A percentile compares a stretch with the other conserved stretches of the same genome.
These are phyloP conservation scores for Lithobates sylvaticus DNA, from an alignment of 2,797 vertebrate species.

Conservation along the genomic window DNA sequence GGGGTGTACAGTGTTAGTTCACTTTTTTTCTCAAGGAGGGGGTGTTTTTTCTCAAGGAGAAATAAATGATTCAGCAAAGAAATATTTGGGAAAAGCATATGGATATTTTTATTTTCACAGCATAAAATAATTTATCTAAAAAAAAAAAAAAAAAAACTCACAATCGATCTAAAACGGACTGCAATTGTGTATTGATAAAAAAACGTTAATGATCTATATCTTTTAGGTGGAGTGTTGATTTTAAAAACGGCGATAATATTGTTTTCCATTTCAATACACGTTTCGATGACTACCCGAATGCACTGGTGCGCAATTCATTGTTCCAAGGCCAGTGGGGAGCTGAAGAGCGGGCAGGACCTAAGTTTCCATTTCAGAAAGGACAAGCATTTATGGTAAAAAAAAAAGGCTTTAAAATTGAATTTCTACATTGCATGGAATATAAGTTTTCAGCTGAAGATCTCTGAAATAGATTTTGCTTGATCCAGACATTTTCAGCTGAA, in stretches of 20 bases:
- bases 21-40: too few species aligned
- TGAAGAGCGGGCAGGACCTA: constrained; percentile 82
- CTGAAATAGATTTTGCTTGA: too few species aligned
- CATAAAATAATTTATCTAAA: too few species aligned
- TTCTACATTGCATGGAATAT: too few species aligned
- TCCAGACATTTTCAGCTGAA: too few species aligned
- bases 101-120: too few species aligned
- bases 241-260: constrained; percentile 81
- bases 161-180: not conserved
- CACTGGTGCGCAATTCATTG: constrained; percentile 86
- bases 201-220: not conserved
- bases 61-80: too few species aligned
- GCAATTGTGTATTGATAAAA: not conserved
- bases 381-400: constrained; percentile 87
- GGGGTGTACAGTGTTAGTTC: too few species aligned
- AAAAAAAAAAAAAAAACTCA: too few species aligned
- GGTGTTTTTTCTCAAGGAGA: too few species aligned
- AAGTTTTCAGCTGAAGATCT: too few species aligned
- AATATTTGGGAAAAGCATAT: too few species aligned
- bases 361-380: constrained; percentile 84
- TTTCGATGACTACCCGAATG: constrained; percentile 77
- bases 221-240: constrained; percentile 84
- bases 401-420: not conserved
- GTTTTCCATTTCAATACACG: constrained; percentile 96
- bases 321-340: constrained; percentile 83